Evolutionary conservation across 1,140 invertebrate genomes (phyloP).

Genomic region (Archegozetes longisetosus): DNA sequence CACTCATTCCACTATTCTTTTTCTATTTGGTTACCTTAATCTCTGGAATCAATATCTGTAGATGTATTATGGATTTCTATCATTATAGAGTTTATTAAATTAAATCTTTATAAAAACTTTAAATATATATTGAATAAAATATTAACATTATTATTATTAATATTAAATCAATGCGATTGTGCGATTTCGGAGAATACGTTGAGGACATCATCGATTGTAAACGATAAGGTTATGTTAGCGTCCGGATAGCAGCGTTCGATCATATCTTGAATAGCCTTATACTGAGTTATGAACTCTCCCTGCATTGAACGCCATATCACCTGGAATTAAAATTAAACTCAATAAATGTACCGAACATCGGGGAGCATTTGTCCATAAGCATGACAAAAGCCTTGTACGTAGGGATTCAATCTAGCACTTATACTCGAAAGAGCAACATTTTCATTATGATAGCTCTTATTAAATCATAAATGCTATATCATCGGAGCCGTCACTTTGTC

Average conservation of each 20-base stretch:
- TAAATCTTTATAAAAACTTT: too few relatives aligned
- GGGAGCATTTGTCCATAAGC: background rate
- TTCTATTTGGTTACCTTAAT: slow-evolving; percentile 59
- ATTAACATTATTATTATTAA: background rate
- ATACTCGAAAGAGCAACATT: background rate
- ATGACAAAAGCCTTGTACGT: background rate
- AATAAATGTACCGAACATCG: background rate
- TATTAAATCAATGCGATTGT: slow-evolving; percentile 54
- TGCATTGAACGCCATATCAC: slow-evolving; percentile 99
- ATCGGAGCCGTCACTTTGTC: too few relatives aligned
- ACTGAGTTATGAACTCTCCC: slow-evolving; percentile 94
- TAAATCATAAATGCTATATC: too few relatives aligned
- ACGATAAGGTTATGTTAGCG: slow-evolving; percentile 82
- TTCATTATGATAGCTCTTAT: background rate
- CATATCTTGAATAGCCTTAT: slow-evolving; percentile 80
- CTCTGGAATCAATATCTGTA: slow-evolving; percentile 43
- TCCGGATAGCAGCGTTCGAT: slow-evolving; percentile 93
- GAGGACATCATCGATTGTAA: slow-evolving; percentile 89
- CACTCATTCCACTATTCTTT: slow-evolving; percentile 58
- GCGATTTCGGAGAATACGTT: slow-evolving; percentile 97
- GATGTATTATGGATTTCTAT: slow-evolving; percentile 61
- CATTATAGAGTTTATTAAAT: slow-evolving; percentile 41
- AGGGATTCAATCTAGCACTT: background rate
- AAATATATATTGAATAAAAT: slow-evolving; percentile 2
- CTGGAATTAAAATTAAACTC: slow-evolving; percentile 30